A percentile compares a stretch with the other conserved stretches of the same genome.
Evolutionary conservation across 2,797 vertebrate genomes (phyloP).

Genomic region (Brachyalestes nurse): DNA sequence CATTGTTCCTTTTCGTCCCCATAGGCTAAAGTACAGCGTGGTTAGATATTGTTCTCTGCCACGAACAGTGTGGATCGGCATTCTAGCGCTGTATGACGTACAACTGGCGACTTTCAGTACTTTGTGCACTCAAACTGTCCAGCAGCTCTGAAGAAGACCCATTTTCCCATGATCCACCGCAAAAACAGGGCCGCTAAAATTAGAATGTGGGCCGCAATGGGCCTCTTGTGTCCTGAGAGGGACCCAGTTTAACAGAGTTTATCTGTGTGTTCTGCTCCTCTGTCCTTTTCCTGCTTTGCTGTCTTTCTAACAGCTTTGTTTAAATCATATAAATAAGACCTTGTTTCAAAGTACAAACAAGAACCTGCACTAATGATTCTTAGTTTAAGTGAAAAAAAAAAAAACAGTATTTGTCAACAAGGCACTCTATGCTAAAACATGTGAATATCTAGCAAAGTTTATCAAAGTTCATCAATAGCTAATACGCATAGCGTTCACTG

Average conservation of each 20-base stretch:
- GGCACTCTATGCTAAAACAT: background rate
- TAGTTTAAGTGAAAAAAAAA: no score
- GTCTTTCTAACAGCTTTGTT: conserved; percentile 14
- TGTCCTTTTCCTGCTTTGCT: conserved; percentile 64
- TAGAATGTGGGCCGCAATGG: conserved; percentile 79
- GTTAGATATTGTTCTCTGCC: background rate
- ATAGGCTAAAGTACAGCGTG: background rate
- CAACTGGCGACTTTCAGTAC: conserved; percentile 42
- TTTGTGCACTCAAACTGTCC: conserved; percentile 66
- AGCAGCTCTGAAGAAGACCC: conserved; percentile 68
- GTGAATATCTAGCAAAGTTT: background rate
- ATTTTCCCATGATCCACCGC: conserved; percentile 72
- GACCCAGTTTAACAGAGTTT: conserved; percentile 76
- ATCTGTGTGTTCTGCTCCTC: conserved; percentile 54
- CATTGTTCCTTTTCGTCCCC: background rate
- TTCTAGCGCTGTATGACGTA: conserved; percentile 17
- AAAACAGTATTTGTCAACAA: background rate
- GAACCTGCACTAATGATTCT: background rate
- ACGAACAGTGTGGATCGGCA: background rate
- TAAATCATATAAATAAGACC: conserved; percentile 11
- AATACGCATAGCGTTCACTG: no score
- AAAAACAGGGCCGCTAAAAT: conserved; percentile 76
- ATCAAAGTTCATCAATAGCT: background rate
- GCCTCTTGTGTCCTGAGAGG: conserved; percentile 67
- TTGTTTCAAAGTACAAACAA: conserved; percentile 8